Evolutionary conservation across 2,113 vertebrate species (phyloP).

Genomic region (Mobula birostris): DNA sequence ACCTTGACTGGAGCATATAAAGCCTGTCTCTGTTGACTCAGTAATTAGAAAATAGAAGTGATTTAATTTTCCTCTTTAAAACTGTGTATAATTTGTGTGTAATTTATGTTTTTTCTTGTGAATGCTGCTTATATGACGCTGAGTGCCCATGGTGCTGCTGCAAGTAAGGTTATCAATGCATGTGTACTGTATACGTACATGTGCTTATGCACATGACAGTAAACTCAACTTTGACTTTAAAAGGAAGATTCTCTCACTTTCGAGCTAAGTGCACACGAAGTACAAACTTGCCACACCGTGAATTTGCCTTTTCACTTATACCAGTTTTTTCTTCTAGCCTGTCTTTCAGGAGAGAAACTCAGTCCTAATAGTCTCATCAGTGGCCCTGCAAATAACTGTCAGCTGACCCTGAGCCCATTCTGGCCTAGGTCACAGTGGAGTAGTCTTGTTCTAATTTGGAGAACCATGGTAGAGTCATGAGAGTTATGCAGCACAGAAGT

Average conservation of each 20-base stretch:
- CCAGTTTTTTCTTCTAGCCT: background rate
- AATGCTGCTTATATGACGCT: too few species aligned
- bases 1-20: background rate
- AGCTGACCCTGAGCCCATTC: too few species aligned
- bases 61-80: constrained; percentile 6
- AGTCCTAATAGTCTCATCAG: background rate
- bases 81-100: too few species aligned
- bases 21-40: background rate
- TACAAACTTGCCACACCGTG: background rate
- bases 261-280: background rate
- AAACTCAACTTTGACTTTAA: background rate
- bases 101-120: too few species aligned
- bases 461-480: too few species aligned
- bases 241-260: background rate
- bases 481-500: too few species aligned
- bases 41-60: background rate
- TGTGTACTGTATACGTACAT: too few species aligned
- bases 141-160: too few species aligned
- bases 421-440: too few species aligned
- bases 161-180: too few species aligned
- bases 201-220: too few species aligned
- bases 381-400: background rate
- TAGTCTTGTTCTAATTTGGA: too few species aligned
- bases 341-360: background rate
- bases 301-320: background rate